Evolutionary conservation across 2,113 vertebrate genomes (phyloP).

Genomic region (Grus americana): DNA sequence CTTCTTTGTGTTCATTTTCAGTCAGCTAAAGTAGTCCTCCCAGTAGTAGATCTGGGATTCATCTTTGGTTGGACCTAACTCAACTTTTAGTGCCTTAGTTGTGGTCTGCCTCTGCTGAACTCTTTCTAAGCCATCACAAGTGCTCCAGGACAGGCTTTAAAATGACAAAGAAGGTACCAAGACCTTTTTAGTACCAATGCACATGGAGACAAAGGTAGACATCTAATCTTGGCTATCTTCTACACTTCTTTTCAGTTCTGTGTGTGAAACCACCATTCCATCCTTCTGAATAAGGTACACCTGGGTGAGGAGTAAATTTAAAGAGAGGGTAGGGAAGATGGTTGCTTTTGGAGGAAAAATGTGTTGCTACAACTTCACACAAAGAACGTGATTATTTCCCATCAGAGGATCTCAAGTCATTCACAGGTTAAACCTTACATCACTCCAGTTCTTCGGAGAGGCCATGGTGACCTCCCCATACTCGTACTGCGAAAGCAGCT

Average conservation of each 20-base stretch:
- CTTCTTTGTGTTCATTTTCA: background rate
- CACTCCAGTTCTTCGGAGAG: background rate
- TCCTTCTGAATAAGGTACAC: background rate
- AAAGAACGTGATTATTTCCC: background rate
- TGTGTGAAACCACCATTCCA: background rate
- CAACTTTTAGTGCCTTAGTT: background rate
- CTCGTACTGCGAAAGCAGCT: background rate
- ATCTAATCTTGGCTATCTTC: background rate
- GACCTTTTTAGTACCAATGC: background rate
- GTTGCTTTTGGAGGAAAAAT: background rate
- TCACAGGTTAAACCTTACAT: background rate
- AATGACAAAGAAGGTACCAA: background rate
- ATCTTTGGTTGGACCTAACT: background rate
- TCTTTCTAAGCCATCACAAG: background rate
- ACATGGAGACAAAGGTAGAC: background rate
- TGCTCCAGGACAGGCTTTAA: background rate
- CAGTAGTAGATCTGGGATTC: background rate
- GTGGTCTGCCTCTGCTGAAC: background rate
- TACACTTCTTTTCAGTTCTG: background rate
- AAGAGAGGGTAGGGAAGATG: background rate
- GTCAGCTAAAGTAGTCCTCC: background rate
- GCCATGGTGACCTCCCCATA: background rate
- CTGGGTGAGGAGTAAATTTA: background rate
- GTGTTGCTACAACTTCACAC: background rate
- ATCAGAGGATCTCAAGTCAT: background rate